A percentile compares a stretch with the other conserved stretches of the same genome.
phyloP scores from a whole-genome alignment of 1,140 invertebrate species.

The Pectinophora gossypiella region DNA sequence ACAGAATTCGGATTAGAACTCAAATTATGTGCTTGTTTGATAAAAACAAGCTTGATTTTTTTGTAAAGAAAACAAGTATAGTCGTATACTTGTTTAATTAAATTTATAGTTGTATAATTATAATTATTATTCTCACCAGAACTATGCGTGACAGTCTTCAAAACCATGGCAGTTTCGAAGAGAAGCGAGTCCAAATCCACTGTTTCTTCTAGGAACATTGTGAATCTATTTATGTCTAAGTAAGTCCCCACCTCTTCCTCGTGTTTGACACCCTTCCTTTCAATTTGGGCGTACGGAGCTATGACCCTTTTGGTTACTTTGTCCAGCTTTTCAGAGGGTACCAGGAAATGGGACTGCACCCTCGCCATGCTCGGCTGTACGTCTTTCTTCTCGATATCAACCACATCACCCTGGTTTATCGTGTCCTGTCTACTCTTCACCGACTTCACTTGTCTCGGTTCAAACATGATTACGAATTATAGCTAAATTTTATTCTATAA shows the following conservation, averaged over 20 bases:
- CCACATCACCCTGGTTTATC: conserved; percentile 29
- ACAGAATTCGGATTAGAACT: too few relatives aligned
- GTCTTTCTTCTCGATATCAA: conserved; percentile 4
- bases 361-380: conserved; percentile 22
- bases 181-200: conserved; percentile 72
- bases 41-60: too few relatives aligned
- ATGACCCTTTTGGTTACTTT: conserved; percentile 73
- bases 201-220: conserved; percentile 68
- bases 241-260: conserved; percentile 41
- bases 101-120: too few relatives aligned
- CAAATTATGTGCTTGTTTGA: too few relatives aligned
- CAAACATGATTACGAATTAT: not conserved
- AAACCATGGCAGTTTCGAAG: conserved; percentile 74
- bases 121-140: conserved; percentile 65
- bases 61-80: too few relatives aligned
- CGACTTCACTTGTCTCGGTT: conserved; percentile 33
- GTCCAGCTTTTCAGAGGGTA: conserved; percentile 55
- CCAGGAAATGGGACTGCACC: conserved; percentile 60
- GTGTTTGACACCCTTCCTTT: conserved; percentile 51
- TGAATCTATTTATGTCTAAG: conserved; percentile 59
- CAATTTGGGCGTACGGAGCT: conserved; percentile 74
- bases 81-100: too few relatives aligned
- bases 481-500: not conserved
- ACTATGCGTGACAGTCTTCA: conserved; percentile 72
- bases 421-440: conserved; percentile 43